phyloP scores from a whole-genome alignment of 2,888 invertebrate species.

The Sarcophaga rosellei region DNA sequence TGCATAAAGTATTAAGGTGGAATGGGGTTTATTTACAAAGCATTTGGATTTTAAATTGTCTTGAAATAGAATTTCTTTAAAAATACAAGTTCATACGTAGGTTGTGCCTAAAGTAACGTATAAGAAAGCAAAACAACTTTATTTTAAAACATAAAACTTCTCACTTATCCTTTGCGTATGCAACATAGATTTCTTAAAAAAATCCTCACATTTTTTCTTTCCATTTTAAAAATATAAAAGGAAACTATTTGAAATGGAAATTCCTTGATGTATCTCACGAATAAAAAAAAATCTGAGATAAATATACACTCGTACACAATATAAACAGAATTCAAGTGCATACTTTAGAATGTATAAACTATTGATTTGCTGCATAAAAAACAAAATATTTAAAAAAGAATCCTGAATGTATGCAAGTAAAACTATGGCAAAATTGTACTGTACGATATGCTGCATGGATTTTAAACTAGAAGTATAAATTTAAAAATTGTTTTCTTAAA shows the following conservation, averaged over 20 bases:
- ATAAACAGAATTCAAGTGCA: slow-evolving; percentile 23
- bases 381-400: background rate
- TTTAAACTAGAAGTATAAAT: background rate
- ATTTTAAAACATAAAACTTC: too few species aligned
- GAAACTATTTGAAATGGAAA: slow-evolving; percentile 24
- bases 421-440: background rate
- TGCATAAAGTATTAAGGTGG: background rate
- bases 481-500: background rate
- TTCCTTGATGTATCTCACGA: slow-evolving; percentile 26
- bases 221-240: too few species aligned
- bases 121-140: too few species aligned
- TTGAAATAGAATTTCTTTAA: background rate
- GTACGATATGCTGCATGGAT: background rate
- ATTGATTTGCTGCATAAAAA: slow-evolving; percentile 7
- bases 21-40: background rate
- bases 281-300: background rate
- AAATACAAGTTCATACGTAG: background rate
- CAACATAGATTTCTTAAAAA: background rate
- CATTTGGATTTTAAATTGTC: background rate
- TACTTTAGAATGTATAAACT: slow-evolving; percentile 13
- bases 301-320: background rate
- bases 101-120: background rate
- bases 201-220: background rate
- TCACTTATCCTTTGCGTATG: too few species aligned
- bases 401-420: background rate